A percentile compares a stretch with the other conserved stretches of the same genome.
Conservation (phyloP, 2,113 vertebrate species). For the Scomber japonicus region DNA sequence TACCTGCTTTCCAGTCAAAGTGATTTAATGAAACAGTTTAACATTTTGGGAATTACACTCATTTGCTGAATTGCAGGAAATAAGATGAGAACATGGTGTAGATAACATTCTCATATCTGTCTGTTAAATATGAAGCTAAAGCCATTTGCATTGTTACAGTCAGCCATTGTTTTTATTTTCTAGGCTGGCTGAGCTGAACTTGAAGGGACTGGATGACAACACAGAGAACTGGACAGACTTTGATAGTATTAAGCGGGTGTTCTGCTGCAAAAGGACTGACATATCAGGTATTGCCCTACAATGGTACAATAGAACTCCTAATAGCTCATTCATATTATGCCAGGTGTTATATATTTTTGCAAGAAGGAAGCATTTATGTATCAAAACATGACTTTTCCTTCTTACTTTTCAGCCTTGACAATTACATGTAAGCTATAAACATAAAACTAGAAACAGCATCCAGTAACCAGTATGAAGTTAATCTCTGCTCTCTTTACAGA, state of each 20-base stretch:
- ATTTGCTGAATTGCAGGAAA: no score
- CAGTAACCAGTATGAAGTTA: no score
- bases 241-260: slow-evolving; percentile 51
- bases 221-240: slow-evolving; percentile 54
- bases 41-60: no score
- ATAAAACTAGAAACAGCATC: background rate
- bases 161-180: background rate
- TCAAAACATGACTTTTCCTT: background rate
- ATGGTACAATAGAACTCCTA: no score
- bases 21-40: no score
- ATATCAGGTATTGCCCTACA: slow-evolving; percentile 58
- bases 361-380: background rate
- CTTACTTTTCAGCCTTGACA: background rate
- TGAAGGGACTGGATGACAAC: slow-evolving; percentile 48
- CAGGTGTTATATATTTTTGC: no score
- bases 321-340: no score
- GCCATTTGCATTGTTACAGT: background rate
- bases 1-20: background rate
- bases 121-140: no score
- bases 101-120: no score
- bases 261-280: slow-evolving; percentile 52
- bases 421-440: background rate
- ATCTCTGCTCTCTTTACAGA: slow-evolving; percentile 49
- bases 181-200: slow-evolving; percentile 67
- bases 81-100: no score